Evolutionary conservation across 2,797 vertebrate species (phyloP), one percentile per base, ranked within the genome.

Genomic region (Sebastes flavidus): DNA sequence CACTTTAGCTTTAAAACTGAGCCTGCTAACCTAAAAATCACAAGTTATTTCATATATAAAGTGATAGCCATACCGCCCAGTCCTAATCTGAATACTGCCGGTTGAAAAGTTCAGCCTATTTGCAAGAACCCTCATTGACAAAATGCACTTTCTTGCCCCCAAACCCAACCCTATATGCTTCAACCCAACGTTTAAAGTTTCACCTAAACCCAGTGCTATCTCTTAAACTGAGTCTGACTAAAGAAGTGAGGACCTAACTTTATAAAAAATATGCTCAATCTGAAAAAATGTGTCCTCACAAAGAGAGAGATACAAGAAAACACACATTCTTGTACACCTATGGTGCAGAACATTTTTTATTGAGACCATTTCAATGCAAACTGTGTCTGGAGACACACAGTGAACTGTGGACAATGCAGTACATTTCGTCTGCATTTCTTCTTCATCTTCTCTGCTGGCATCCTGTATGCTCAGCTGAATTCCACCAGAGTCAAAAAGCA

Each of bases 401-500:
- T 56, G 34, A 56, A 34, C 55, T 65, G 25, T 22, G 6, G 14
- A 56, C 18, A 70, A 30, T 52, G 38, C 14, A 25, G 12, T 29
- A 56, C 42, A 68, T 58, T 25, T 61, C 49, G 58, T 58, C 10
- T 62, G 16, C 46, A 9, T 77, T 46, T 72, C 27, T 13, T 75
- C 14, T 55, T 75, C 5, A 46, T 77, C 11, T 14, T 32, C 62
- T 69, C 18, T 65, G 34, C 29, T 75, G 62, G 55, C 56, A 49
- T 72, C 25, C 3, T 70, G 22, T 46, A 20, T 34, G 4, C 54
- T 61, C 65, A 67, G 27, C 63, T 66, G 49, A 80, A 68, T 72
- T 77, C 3, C 27, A 13, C 9, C 9, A 30, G n/a, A 72, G 54
- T 81, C 66, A 83, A 81, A 62, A 4, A 61, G 18, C 67, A 42